These are phyloP conservation scores for Martes martes DNA, from an alignment of 2,113 vertebrate genomes.

Conservation along the genomic window DNA sequence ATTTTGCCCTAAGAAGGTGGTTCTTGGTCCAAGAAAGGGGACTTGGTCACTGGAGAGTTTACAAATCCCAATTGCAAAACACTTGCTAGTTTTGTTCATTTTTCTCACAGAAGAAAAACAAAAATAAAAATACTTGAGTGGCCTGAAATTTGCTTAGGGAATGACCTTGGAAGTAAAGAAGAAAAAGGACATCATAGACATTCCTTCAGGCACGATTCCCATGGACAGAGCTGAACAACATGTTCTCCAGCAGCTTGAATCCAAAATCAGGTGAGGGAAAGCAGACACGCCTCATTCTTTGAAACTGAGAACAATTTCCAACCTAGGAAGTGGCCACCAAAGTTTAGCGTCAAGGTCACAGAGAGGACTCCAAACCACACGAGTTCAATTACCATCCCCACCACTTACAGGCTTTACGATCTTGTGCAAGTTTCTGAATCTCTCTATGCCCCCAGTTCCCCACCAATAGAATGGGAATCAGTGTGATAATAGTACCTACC, in stretches of 20 bases:
- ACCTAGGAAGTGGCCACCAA: neutral
- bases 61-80: constrained; percentile 12
- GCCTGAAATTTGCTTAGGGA: constrained; percentile 3
- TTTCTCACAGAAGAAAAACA: neutral
- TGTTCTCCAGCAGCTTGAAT: neutral
- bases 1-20: neutral
- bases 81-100: neutral
- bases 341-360: neutral
- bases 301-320: neutral
- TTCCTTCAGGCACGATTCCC: neutral
- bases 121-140: constrained; percentile 30
- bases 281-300: neutral
- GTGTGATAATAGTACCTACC: neutral
- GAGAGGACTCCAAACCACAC: neutral
- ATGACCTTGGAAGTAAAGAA: neutral
- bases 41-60: neutral
- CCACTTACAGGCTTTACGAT: neutral
- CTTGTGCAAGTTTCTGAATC: neutral
- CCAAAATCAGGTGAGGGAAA: neutral
- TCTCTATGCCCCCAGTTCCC: neutral
- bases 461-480: neutral
- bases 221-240: neutral
- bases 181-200: neutral
- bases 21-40: neutral
- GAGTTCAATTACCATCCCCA: neutral